These are phyloP conservation scores for Leistus spinibarbis DNA, from an alignment of 2,888 invertebrate species.

Conservation along the genomic window DNA sequence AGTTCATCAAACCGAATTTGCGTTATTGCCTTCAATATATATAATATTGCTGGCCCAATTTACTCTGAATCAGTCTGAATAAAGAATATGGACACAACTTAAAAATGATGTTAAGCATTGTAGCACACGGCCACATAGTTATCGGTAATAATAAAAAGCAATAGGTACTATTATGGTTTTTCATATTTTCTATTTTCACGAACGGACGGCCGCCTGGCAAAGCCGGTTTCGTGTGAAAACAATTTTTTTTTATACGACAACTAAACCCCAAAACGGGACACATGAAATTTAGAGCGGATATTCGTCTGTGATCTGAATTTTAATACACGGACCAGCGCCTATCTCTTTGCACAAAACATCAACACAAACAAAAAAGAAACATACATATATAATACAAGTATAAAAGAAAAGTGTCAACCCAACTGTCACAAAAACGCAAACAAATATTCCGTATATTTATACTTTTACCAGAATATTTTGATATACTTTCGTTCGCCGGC, in stretches of 20 bases:
- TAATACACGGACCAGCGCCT: constrained; percentile 12
- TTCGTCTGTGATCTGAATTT: constrained; percentile 35
- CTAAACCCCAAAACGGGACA: constrained; percentile 37
- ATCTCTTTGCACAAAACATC: not conserved
- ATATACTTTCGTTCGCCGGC: not conserved
- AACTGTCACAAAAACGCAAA: not conserved
- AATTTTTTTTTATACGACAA: constrained; percentile 33
- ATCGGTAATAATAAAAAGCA: not conserved
- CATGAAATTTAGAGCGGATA: constrained; percentile 37
- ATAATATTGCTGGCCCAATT: too few species aligned
- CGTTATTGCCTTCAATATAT: too few species aligned
- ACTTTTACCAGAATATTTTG: not conserved
- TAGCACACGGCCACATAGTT: not conserved
- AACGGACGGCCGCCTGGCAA: constrained; percentile 8
- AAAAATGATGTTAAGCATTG: not conserved
- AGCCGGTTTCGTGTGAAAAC: constrained; percentile 35
- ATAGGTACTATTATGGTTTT: constrained; percentile 7
- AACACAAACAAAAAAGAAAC: not conserved
- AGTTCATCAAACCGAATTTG: too few species aligned
- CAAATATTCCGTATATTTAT: not conserved
- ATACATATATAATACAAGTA: not conserved
- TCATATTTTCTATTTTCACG: constrained; percentile 9
- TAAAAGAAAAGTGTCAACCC: not conserved
- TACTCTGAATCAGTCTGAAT: too few species aligned
- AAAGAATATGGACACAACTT: not conserved